Evolutionary conservation across 2,113 vertebrate genomes (phyloP).

Genomic region (Poeciliopsis turrubarensis): DNA sequence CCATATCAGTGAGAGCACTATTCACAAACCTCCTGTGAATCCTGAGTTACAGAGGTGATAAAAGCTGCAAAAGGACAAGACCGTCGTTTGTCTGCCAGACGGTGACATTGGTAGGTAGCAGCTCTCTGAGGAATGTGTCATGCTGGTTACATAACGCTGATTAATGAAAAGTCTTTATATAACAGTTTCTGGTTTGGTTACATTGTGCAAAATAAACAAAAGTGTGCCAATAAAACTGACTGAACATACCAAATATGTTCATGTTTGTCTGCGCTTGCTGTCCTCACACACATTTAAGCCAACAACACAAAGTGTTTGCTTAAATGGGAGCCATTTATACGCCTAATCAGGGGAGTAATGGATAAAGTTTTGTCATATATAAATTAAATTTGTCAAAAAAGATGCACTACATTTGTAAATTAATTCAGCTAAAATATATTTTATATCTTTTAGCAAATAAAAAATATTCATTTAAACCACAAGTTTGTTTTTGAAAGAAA

Average conservation of each 20-base stretch:
- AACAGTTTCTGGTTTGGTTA: constrained; percentile 17
- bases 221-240: constrained; percentile 48
- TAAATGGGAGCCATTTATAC: neutral
- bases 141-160: constrained; percentile 53
- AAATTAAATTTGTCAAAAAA: too few species aligned
- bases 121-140: constrained; percentile 61
- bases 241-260: constrained; percentile 31
- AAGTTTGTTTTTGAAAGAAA: too few species aligned
- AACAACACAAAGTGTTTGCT: neutral
- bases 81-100: constrained; percentile 4
- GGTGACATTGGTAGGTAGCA: constrained; percentile 53
- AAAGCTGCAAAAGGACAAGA: constrained; percentile 3
- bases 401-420: too few species aligned
- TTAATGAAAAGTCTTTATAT: constrained; percentile 61
- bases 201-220: constrained; percentile 42
- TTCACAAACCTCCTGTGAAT: neutral
- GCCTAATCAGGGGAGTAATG: too few species aligned
- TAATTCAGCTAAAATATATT: too few species aligned
- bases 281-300: neutral
- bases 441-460: too few species aligned
- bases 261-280: neutral
- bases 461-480: too few species aligned
- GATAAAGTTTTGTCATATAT: too few species aligned
- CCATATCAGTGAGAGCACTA: neutral
- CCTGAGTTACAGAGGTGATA: neutral